phyloP scores from a whole-genome alignment of 2,797 vertebrate species.

The Characodon lateralis region DNA sequence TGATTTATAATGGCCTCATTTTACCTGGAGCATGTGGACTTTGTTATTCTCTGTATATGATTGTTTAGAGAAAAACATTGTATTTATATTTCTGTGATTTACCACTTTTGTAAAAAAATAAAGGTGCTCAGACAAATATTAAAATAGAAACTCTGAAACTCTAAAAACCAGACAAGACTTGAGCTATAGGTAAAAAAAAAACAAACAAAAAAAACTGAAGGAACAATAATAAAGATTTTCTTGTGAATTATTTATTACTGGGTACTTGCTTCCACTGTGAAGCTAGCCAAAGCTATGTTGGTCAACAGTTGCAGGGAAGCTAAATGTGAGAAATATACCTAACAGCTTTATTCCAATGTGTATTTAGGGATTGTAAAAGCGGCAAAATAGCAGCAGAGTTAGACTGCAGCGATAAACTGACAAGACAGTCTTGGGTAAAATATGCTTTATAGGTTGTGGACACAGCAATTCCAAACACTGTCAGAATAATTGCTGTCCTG shows the following conservation, averaged over 20 bases:
- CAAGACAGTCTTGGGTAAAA: constrained; percentile 22
- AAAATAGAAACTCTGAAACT: background rate
- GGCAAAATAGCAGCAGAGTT: constrained; percentile 17
- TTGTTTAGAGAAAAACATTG: too few species aligned
- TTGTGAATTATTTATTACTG: background rate
- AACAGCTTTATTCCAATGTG: background rate
- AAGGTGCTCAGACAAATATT: background rate
- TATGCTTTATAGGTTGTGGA: constrained; percentile 20
- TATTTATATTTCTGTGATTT: background rate
- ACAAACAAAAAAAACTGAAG: background rate
- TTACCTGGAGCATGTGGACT: background rate
- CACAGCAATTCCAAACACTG: constrained; percentile 38
- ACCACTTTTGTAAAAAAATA: background rate
- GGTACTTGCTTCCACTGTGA: background rate
- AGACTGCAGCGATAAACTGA: constrained; percentile 39
- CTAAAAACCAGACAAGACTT: too few species aligned
- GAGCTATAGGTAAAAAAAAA: too few species aligned
- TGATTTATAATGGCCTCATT: background rate
- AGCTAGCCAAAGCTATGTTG: background rate
- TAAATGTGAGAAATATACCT: background rate
- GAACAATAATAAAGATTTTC: background rate
- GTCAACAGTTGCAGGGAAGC: background rate
- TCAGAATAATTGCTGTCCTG: constrained; percentile 49
- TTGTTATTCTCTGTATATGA: too few species aligned
- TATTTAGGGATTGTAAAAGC: constrained; percentile 1